phyloP scores from a whole-genome alignment of 2,113 vertebrate species.

The Oncorhynchus clarkii region DNA sequence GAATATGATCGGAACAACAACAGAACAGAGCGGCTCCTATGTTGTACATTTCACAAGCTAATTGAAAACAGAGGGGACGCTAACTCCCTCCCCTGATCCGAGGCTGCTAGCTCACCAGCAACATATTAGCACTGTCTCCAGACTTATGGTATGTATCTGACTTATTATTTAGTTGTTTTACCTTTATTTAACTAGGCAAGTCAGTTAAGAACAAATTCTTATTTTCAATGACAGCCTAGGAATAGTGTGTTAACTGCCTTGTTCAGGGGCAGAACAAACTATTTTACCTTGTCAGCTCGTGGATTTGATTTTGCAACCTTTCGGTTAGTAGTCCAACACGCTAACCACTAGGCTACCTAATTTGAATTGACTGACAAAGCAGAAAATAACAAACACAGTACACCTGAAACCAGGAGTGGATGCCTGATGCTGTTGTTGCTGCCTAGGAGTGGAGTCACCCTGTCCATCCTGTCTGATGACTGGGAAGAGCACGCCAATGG shows the following conservation, averaged over 20 bases:
- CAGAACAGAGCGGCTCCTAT: constrained; percentile 36
- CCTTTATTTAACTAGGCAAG: too few species aligned
- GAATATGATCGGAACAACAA: constrained; percentile 40
- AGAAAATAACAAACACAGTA: constrained; percentile 18
- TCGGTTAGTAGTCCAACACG: too few species aligned
- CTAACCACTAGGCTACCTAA: constrained; percentile 1
- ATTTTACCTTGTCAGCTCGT: too few species aligned
- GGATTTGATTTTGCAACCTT: too few species aligned
- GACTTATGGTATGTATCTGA: constrained; percentile 56
- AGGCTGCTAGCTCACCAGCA: constrained; percentile 31
- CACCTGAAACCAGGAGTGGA: constrained; percentile 19
- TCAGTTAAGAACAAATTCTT: too few species aligned
- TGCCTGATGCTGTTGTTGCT: constrained; percentile 11
- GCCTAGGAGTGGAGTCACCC: constrained; percentile 48
- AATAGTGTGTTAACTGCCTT: too few species aligned
- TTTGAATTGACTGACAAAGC: constrained; percentile 46
- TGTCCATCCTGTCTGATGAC: constrained; percentile 43
- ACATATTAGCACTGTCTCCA: constrained; percentile 58
- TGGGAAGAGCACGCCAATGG: constrained; percentile 48
- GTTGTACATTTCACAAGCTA: constrained; percentile 66
- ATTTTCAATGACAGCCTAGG: too few species aligned
- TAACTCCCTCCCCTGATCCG: constrained; percentile 50
- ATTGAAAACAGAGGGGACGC: constrained; percentile 69
- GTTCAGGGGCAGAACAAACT: too few species aligned
- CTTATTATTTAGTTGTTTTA: background rate